Conservation (phyloP, 2,888 invertebrate genomes). For the Melinaea menophilus region DNA sequence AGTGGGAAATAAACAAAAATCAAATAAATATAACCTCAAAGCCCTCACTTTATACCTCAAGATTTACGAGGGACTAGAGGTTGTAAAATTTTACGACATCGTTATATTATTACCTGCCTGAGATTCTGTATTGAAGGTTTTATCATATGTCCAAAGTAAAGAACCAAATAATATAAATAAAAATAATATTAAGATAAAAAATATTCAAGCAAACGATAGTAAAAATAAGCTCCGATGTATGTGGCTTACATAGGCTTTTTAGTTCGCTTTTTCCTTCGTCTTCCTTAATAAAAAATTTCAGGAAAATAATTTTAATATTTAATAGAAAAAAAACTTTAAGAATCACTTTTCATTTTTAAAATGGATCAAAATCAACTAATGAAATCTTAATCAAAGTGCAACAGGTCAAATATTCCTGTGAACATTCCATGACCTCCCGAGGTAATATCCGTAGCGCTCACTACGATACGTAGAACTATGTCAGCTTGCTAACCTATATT, state of each 20-base stretch:
- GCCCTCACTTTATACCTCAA: constrained; percentile 34
- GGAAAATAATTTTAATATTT: too few species aligned
- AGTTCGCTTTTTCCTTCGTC: too few species aligned
- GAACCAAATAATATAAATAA: background rate
- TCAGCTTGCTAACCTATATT: constrained; percentile 14
- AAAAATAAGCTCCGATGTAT: too few species aligned
- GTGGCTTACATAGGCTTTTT: too few species aligned
- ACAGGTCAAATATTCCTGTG: constrained; percentile 5
- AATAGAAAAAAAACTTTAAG: too few species aligned
- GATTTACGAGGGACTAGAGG: constrained; percentile 51
- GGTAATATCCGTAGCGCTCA: constrained; percentile 63
- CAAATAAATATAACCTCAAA: constrained; percentile 8
- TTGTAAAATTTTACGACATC: constrained; percentile 49
- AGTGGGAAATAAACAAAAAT: constrained; percentile 10
- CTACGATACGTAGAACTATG: constrained; percentile 42
- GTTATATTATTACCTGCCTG: constrained; percentile 46
- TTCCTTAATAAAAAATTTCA: too few species aligned
- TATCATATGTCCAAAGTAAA: background rate
- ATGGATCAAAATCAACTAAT: background rate
- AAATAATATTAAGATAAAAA: background rate
- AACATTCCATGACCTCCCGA: constrained; percentile 18
- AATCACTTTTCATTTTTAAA: too few species aligned
- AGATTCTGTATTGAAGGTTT: constrained; percentile 4
- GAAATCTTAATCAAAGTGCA: constrained; percentile 7
- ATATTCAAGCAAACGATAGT: background rate